phyloP scores from a whole-genome alignment of 2,888 invertebrate genomes.

The Athalia cordata region DNA sequence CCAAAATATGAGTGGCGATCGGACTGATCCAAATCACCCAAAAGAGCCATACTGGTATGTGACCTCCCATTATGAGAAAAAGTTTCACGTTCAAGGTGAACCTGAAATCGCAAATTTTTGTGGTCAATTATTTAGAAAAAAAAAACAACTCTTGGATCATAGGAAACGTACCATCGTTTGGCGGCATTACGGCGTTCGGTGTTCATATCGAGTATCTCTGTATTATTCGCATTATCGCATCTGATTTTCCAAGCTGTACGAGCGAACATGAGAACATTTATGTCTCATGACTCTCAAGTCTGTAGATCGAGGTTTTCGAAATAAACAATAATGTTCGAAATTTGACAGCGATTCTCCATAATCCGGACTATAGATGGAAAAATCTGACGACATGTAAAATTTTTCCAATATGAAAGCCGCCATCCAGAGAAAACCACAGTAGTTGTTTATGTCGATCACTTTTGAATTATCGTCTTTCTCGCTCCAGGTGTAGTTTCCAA shows the following conservation, averaged over 20 bases:
- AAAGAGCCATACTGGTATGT: neutral
- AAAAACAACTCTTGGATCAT: too few species aligned
- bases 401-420: neutral
- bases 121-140: too few species aligned
- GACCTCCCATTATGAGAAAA: constrained; percentile 6
- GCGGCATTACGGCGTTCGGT: too few species aligned
- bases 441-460: too few species aligned
- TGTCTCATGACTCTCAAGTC: neutral
- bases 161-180: too few species aligned
- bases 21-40: neutral
- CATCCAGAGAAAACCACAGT: constrained; percentile 12
- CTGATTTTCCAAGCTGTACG: too few species aligned
- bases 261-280: too few species aligned
- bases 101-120: constrained; percentile 60
- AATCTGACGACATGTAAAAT: neutral
- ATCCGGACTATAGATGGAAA: neutral
- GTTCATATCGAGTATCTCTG: too few species aligned
- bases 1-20: neutral
- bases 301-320: neutral
- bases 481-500: too few species aligned
- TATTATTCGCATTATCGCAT: too few species aligned
- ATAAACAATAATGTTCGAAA: constrained; percentile 15
- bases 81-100: constrained; percentile 11
- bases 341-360: neutral
- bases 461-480: too few species aligned